A percentile compares a stretch with the other conserved stretches of the same genome.
Conservation (phyloP, 2,888 invertebrate genomes). For the Drosophila melanosoma region DNA sequence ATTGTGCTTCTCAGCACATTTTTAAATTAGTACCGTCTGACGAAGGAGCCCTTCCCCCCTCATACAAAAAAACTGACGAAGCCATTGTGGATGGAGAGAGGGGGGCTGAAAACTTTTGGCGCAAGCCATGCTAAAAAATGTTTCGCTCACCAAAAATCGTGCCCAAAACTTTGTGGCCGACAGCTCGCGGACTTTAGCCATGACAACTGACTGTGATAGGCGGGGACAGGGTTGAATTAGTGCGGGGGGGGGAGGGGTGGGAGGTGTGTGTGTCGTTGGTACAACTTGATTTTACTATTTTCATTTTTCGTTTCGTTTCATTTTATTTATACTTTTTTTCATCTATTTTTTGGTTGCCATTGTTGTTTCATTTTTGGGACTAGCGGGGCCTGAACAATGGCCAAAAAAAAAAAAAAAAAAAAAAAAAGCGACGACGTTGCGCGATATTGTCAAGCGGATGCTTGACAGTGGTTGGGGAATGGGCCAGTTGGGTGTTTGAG, state of each 20-base stretch:
- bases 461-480: slow-evolving; percentile 5
- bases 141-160: slow-evolving; percentile 79
- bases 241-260: background rate
- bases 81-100: too few relatives aligned
- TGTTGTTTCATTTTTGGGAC: slow-evolving; percentile 38
- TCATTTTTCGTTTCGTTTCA: slow-evolving; percentile 14
- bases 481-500: slow-evolving; percentile 1
- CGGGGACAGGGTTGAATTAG: background rate
- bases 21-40: slow-evolving; percentile 48
- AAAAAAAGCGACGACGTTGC: slow-evolving; percentile 74
- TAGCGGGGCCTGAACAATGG: slow-evolving; percentile 54
- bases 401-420: slow-evolving; percentile 34
- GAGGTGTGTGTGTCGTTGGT: slow-evolving; percentile 30
- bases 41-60: background rate
- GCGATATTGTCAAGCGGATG: slow-evolving; percentile 72
- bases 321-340: slow-evolving; percentile 15
- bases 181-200: slow-evolving; percentile 44
- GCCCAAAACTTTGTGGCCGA: slow-evolving; percentile 77
- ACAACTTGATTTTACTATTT: slow-evolving; percentile 54
- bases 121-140: slow-evolving; percentile 59
- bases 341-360: slow-evolving; percentile 20
- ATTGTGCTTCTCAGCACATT: slow-evolving; percentile 58
- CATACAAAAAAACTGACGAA: background rate
- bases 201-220: slow-evolving; percentile 27
- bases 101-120: slow-evolving; percentile 47